Base-by-base conservation (phyloP, 2,113 vertebrate species). In the Oophaga pumilio region DNA sequence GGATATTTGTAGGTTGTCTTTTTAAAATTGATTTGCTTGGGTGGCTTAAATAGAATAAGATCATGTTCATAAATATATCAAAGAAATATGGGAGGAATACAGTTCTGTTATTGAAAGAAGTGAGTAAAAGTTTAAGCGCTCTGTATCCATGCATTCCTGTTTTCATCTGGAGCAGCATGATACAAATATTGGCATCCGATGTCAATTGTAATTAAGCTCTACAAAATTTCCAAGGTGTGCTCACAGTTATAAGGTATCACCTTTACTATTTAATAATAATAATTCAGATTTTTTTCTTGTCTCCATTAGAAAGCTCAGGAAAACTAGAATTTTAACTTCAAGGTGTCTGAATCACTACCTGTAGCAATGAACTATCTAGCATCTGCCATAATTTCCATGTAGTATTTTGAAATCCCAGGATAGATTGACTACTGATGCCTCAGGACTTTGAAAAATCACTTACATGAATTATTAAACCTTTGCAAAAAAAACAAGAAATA, bases 121-220 rank as follows among this genome's bases (percentile, higher is more conserved):
- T 76, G 17, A 49, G 6, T 76, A 50, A 71, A 49, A 10, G 43
- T 76, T 71, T 17, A 62, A 33, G 4, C 1, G 22, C 33, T 4
- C 18, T 76, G 73, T 50, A 52, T 52, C 49, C 43, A 22, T 15
- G n/a, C 14, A 26, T 57, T 57, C 14, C 28, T 56, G 13, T 24
- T 26, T 57, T 18, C 59, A 28, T 28, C 15, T 56, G 76, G 24
- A 28, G 52, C 52, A 79, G 52, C 8, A 18, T 57, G 53, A 79
- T 59, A 28, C 15, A 26, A 79, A 28, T 79, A 52, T 79, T 79
- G 76, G 76, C 76, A 79, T 53, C 76, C 53, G 26, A 17, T 79
- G 76, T 79, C 49, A 57, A 57, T 28, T 79, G 59, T 79, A 79
- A 79, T 79, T 26, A 79, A 9, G 76, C n/a, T 24, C 12, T 28